Evolutionary conservation across 64 coral and sea anemone genomes (phyloP), one percentile per base, ranked within the genome.

Genomic region (Dendrophyllia cribrosa): DNA sequence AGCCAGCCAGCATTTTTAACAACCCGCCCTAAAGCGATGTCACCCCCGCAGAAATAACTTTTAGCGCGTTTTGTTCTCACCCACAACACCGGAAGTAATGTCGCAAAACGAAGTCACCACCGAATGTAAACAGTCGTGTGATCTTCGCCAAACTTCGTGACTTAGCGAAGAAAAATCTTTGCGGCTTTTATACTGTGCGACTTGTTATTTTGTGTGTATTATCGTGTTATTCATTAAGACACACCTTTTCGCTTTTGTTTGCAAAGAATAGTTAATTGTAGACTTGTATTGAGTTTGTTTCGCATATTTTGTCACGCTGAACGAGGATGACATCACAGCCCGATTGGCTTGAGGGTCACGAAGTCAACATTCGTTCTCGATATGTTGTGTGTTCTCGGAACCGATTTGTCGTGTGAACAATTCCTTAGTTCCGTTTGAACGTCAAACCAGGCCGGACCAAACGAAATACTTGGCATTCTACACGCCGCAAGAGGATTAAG

Each of bases 391-490:
- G 23, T 26, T 59, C 10, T 82, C 78, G 78, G 78, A 82, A 82
- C 78, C 64, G 59, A 67, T 21, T 67, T n/a, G 20, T 60, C 43
- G n/a, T 82, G 59, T 82, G 78, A 82, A 82, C 43, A 17, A 47
- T 82, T 45, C 12, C 44, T 47, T 7, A 49, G 80, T 84, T 51
- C 62, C 62, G 60, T 49, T 67, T 84, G 43, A 24, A n/a, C 25
- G 6, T 67, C 60, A 84, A 22, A 20, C 59, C 24, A 12, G 15
- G 34, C 19, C 34, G 34, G 34, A 34, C 15, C 44, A 67, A 84
- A 84, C 43, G 67, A 67, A 51, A 84, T 84, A 44, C 45, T 84
- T 50, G 51, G n/a, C 80, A 84, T 84, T 84, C 44, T 84, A 4
- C 20, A 19, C 10, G 46, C 20, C 20, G n/a, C 4, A 50, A 84